Base-by-base conservation (phyloP, 2,888 invertebrate species). In the Pomacea canaliculata region DNA sequence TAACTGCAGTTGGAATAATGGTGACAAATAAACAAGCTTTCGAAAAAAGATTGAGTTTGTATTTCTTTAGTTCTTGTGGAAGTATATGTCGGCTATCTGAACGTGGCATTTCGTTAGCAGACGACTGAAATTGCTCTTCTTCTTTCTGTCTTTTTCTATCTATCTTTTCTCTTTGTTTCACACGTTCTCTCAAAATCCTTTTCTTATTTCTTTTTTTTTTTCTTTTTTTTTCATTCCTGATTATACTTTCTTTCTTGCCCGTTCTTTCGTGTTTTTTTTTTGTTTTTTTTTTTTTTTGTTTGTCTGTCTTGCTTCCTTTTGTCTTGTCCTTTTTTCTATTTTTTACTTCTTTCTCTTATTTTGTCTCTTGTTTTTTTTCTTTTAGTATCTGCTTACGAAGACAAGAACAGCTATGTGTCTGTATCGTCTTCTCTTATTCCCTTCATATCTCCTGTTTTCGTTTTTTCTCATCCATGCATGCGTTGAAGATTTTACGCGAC, bases 41-140 rank as follows among this genome's bases (percentile, higher is more conserved):
- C 8, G 27, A 63, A 19, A 23, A 63, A 10, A 18, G n/a, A 63
- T 19, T 19, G n/a, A 63, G n/a, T 27, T 63, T 63, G 23, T 12
- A 16, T 63, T 63, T n/a, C 10, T 63, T 23, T 2, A 16, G 10
- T 63, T 23, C 27, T 18, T n/a, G 23, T 63, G 63, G 23, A 23
- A 23, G 27, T 12, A 23, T 63, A 4, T 63, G 63, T 27, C 63
- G 63, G 10, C n/a, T 12, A 10, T 63, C 63, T 63, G 63, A 23
- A 9, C 9, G 63, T 23, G 19, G 9, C 63, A 18, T 63, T 63
- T 18, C 23, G 12, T 27, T 63, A 23, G 27, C n/a, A 67, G 73
- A 73, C 73, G 73, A 73, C 73, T 73, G 73, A 73, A 73, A 67
- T 73, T 76, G 63, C 49, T 66, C 63, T 60, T 59, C 23, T 23